Percentiles rank a stretch among this genome's conserved stretches.
Evolutionary conservation across 2,797 vertebrate genomes (phyloP).

Genomic region (Babyrousa celebensis): DNA sequence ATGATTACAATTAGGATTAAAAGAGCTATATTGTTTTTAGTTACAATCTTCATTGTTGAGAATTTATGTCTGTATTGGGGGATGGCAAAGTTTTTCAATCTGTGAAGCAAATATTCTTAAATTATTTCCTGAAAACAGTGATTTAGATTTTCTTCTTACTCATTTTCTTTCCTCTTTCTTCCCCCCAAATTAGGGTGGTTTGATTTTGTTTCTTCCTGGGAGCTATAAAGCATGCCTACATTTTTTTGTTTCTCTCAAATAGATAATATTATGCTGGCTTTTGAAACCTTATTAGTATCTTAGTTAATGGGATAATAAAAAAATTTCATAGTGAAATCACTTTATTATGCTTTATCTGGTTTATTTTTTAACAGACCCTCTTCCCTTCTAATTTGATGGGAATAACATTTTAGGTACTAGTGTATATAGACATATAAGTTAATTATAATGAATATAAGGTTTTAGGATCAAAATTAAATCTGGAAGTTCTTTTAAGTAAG

Average conservation of each 20-base stretch:
- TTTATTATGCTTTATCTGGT: slow-evolving; percentile 57
- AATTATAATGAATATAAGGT: not conserved
- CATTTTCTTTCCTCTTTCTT: not conserved
- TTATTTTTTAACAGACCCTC: not conserved
- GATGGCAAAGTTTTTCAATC: slow-evolving; percentile 41
- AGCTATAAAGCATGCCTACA: not conserved
- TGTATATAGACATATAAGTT: not conserved
- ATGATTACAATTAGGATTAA: slow-evolving; percentile 9
- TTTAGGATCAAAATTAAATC: slow-evolving; percentile 36
- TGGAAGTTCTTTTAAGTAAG: not conserved
- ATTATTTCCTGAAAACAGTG: not conserved
- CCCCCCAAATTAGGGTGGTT: not conserved
- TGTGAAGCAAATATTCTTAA: slow-evolving; percentile 10
- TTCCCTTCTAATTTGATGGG: slow-evolving; percentile 4
- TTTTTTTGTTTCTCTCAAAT: slow-evolving; percentile 38
- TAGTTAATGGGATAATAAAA: slow-evolving; percentile 50
- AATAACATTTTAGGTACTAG: slow-evolving; percentile 2
- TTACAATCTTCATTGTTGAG: slow-evolving; percentile 47
- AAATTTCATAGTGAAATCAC: not conserved
- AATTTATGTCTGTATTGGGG: slow-evolving; percentile 48
- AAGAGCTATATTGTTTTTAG: slow-evolving; percentile 53
- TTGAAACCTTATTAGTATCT: slow-evolving; percentile 41
- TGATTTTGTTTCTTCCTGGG: slow-evolving; percentile 46
- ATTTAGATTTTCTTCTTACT: slow-evolving; percentile 13
- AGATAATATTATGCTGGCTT: not conserved